Base-by-base conservation (phyloP, 2,113 vertebrate species). In the Myanophis thanlyinensis region DNA sequence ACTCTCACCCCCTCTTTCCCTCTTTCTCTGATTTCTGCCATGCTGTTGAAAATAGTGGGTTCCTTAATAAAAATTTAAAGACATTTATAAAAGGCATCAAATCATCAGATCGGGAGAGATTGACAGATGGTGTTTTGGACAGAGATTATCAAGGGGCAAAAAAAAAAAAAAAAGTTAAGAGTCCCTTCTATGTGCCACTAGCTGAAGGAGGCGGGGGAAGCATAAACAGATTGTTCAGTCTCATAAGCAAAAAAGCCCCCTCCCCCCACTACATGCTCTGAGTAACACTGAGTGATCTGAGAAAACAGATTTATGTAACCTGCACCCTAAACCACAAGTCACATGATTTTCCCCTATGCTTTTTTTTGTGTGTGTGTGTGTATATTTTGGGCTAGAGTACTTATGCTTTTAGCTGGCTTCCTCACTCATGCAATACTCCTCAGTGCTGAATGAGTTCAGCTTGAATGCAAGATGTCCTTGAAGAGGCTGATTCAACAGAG, bases 291-390 rank as follows among this genome's bases (percentile, higher is more conserved):
- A 93, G 95, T 89, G 97, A 96, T 93, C 84, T 95, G 95, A 95
- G 95, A 46, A 96, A 95, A 95, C 95, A 96, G 94, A 94, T 97
- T 96, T 97, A 95, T 97, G 96, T 93, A 95, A 91, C 49, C 47
- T 53, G 96, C 91, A 96, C 96, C 97, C 97, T 97, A 97, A 98
- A 97, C 98, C 98, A 96, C 97, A 85, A 96, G 73, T 98, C 98
- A 98, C 97, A 94, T 98, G 99, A 96, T 8, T 85, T 94, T 94
- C 97, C 97, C 4, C 80, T 46, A n/a, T 35, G 35, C 3, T 20
- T 25, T 51, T 30, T 5, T 84, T 94, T 93, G 94, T 96, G 93
- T 11, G n/a, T 51, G 9, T 59, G 13, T n/a, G 13, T 0, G 15
- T 23, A 27, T 92, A 96, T 97, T 97, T 97, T 95, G 92, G 23